Percentiles rank a stretch among this genome's conserved stretches.
These are phyloP conservation scores for Protophormia terraenovae DNA, from an alignment of 2,888 invertebrate genomes.

Conservation along the genomic window DNA sequence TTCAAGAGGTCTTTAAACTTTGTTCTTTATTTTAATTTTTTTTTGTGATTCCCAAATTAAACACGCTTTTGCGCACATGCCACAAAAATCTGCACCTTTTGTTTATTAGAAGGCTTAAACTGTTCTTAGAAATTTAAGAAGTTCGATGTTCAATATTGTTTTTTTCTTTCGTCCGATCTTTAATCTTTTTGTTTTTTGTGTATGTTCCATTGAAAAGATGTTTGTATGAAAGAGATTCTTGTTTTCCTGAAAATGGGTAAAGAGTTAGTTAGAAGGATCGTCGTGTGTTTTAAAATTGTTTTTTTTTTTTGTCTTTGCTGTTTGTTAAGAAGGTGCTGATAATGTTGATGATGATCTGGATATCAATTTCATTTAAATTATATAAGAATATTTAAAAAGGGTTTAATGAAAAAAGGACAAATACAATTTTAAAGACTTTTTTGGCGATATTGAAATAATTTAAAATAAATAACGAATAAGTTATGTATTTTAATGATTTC, in stretches of 20 bases:
- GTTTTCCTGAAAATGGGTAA: not conserved
- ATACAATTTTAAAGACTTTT: not conserved
- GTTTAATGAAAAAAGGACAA: not conserved
- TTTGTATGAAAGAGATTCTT: not conserved
- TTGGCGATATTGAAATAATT: not conserved
- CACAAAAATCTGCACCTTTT: conserved; percentile 58
- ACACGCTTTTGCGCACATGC: conserved; percentile 65
- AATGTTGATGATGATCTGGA: conserved; percentile 51
- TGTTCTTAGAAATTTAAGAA: conserved; percentile 61
- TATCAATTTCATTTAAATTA: conserved; percentile 65
- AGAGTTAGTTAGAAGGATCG: conserved; percentile 30
- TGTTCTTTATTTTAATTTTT: not conserved
- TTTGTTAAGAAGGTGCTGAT: conserved; percentile 55
- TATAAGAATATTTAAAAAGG: conserved; percentile 19
- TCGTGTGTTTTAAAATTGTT: conserved; percentile 36
- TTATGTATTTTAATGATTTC: too few species aligned
- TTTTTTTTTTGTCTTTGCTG: not conserved
- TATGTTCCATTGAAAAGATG: not conserved
- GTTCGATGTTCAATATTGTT: conserved; percentile 27
- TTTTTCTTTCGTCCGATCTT: conserved; percentile 27
- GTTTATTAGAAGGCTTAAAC: conserved; percentile 34
- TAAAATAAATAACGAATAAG: too few species aligned
- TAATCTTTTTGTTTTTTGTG: conserved; percentile 29
- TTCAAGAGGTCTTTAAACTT: conserved; percentile 60
- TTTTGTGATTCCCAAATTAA: conserved; percentile 45